Base-by-base conservation (phyloP, 2,888 invertebrate species). In the Cecidostiba fungosa region DNA sequence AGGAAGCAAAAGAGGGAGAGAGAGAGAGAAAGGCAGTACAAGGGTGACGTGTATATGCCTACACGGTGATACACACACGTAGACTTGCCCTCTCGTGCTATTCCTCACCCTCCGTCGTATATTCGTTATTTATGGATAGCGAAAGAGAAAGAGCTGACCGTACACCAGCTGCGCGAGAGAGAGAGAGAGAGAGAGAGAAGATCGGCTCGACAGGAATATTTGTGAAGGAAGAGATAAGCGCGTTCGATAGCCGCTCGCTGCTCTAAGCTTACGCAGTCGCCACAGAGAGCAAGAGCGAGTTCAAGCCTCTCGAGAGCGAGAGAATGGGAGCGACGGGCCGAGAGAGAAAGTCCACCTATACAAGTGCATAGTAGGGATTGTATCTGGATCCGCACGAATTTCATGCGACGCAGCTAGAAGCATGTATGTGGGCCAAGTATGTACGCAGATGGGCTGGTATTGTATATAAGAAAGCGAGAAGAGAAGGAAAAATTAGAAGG, bases 111-210 rank as follows among this genome's bases (percentile, higher is more conserved):
- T 59, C 54, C 16, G 12, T n/a, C 26, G 59, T 74, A 43, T 43
- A 82, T 74, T 74, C 62, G 82, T 82, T 82, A 82, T 82, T 82
- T 82, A 74, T 74, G 82, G 74, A 82, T 82, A 82, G 26, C 10
- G 3, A 66, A 12, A 66, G 66, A 29, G 29, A n/a, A n/a, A n/a
- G n/a, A n/a, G n/a, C n/a, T n/a, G n/a, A n/a, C n/a, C n/a, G n/a
- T n/a, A n/a, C n/a, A n/a, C n/a, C 59, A 8, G n/a, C 62, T 26
- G 66, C 23, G 50, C 59, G 12, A 14, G 12, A 32, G 36, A 32
- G 14, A 43, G 43, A 23, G 12, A 1, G n/a, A 19, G 54, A 50
- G 70, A 39, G 12, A 69, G 23, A 54, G 36, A 16, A 29, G 59
- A 62, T 0, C 3, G 16, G 14, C 3, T n/a, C n/a, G n/a, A n/a